Conservation (phyloP, 2,113 vertebrate species). For the Chaetops frenatus region DNA sequence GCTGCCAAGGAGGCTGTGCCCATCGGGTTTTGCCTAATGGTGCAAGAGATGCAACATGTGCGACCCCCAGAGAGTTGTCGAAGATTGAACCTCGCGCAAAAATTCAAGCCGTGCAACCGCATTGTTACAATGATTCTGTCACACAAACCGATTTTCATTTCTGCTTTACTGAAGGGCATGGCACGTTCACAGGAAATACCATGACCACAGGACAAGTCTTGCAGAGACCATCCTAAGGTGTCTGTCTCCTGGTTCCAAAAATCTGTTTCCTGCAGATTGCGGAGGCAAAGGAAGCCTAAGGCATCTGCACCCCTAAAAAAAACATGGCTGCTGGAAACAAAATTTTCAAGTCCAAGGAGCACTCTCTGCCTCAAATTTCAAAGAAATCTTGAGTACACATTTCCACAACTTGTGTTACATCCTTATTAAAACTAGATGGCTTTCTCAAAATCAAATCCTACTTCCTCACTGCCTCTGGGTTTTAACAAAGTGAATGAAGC, state of each 20-base stretch:
- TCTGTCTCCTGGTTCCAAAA: not conserved
- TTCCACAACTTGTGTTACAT: not conserved
- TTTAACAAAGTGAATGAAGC: not conserved
- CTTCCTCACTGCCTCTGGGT: not conserved
- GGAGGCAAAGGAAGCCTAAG: not conserved
- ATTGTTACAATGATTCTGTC: not conserved
- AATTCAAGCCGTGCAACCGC: accelerated
- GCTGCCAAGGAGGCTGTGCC: not conserved
- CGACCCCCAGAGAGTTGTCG: not conserved
- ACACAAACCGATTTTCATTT: not conserved
- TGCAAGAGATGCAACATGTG: not conserved
- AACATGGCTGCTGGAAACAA: not conserved
- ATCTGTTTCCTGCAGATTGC: not conserved
- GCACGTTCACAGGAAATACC: accelerated
- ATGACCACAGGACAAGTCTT: not conserved
- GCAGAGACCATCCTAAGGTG: not conserved
- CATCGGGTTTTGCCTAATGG: not conserved
- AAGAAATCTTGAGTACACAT: not conserved
- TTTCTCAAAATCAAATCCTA: not conserved
- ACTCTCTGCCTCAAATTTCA: not conserved
- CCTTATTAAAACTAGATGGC: not conserved
- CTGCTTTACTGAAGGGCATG: not conserved
- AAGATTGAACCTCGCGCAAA: accelerated
- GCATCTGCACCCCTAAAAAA: not conserved
- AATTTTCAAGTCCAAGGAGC: not conserved